Evolutionary conservation across 2,113 vertebrate genomes (phyloP).

Genomic region (Chionomys nivalis): DNA sequence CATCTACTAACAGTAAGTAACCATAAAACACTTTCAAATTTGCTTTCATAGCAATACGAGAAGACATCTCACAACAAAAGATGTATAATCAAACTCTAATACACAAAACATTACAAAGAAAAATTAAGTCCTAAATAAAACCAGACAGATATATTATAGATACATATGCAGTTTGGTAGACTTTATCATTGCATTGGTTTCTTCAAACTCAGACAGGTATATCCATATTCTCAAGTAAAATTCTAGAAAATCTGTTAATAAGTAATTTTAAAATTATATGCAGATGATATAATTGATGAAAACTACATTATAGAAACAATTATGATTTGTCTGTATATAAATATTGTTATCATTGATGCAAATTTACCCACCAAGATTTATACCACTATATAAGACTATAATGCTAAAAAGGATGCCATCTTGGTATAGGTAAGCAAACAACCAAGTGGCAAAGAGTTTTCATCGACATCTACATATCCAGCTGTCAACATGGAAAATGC

Average conservation of each 20-base stretch:
- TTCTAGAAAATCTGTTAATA: not conserved
- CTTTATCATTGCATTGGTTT: not conserved
- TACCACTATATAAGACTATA: not conserved
- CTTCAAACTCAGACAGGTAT: not conserved
- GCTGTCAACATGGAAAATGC: not conserved
- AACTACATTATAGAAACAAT: not conserved
- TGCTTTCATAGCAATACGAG: not conserved
- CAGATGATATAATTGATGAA: not conserved
- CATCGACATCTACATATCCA: not conserved
- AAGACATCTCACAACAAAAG: not conserved
- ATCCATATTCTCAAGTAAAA: not conserved
- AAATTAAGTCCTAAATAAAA: not conserved
- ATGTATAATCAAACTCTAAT: not conserved
- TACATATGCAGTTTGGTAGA: not conserved
- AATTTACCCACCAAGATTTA: not conserved
- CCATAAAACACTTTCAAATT: slow-evolving; percentile 3
- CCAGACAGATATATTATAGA: not conserved
- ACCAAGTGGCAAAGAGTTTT: not conserved
- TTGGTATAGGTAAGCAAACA: not conserved
- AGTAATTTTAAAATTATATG: not conserved
- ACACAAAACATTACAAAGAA: not conserved
- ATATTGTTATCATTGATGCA: not conserved
- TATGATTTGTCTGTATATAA: not conserved
- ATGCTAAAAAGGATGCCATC: not conserved
- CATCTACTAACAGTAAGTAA: not conserved